Evolutionary conservation across 2,797 vertebrate species (phyloP).

Genomic region (Sternotherus odoratus): DNA sequence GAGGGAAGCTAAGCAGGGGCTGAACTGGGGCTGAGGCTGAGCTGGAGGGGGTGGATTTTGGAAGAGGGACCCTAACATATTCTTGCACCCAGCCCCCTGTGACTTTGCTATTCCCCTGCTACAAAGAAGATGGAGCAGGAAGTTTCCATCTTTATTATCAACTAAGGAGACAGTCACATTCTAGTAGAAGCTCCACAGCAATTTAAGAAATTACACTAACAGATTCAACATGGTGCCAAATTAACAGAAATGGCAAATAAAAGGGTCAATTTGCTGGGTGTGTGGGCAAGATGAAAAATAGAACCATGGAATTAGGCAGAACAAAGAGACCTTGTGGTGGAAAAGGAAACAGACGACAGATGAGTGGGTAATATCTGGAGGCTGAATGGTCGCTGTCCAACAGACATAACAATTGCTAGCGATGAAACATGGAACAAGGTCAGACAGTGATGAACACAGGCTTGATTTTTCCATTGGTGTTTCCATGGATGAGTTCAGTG

Average conservation of each 20-base stretch:
- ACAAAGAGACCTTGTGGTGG: background rate
- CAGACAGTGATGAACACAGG: background rate
- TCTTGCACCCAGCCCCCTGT: background rate
- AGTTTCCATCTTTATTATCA: background rate
- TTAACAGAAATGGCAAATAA: background rate
- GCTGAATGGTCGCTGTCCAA: background rate
- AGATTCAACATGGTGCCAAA: background rate
- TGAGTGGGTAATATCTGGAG: background rate
- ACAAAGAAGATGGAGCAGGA: fast-evolving
- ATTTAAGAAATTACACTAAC: background rate
- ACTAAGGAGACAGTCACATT: fast-evolving
- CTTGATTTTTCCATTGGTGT: background rate
- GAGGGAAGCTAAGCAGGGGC: background rate
- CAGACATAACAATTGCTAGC: background rate
- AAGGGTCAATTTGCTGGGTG: background rate
- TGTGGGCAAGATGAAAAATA: background rate
- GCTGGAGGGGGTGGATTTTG: background rate
- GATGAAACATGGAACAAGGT: background rate
- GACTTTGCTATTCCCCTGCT: background rate
- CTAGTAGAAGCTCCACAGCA: background rate
- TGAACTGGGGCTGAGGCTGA: background rate
- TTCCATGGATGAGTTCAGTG: background rate
- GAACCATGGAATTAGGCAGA: background rate
- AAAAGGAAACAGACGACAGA: background rate
- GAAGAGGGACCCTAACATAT: background rate